Evolutionary conservation across 2,797 vertebrate genomes (phyloP), one percentile per base, ranked within the genome.

Genomic region (Sebastes trivittatus): DNA sequence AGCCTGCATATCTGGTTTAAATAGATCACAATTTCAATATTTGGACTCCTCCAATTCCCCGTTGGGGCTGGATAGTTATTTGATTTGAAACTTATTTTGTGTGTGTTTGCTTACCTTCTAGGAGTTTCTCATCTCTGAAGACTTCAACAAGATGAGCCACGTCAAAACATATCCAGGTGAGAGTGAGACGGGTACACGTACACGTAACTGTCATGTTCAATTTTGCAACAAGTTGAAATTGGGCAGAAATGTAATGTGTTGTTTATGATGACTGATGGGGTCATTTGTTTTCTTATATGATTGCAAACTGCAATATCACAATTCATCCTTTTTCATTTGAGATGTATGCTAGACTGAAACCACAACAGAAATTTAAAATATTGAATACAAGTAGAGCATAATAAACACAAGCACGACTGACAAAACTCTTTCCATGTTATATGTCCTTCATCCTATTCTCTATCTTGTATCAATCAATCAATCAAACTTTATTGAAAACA

Each of bases 141-240:
- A 99, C 93, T 99, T 99, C 75, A 99, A 99, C 95, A 99, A 99
- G 95, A 99, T 99, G 97, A 98, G 95, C 93, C 98, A 98, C 66
- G 96, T 99, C 80, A 99, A 97, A 95, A 99, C 97, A 2, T 99
- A 99, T 70, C 97, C 98, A 97, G 98, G 98, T 99, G 95, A 93
- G 84, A n/a, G 18, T n/a, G 18, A n/a, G 20, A 63, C 9, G 14
- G 59, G 4, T 1, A 58, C 11, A 42, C 20, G 7, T 29, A 18
- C 29, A 36, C 13, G 18, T 9, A 36, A 4, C 52, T 52, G 20
- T 56, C 6, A 8, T 1, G 7, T 63, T 2, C 0, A 49, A 3
- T 77, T 18, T 11, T 14, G 10, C 9, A 16, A 13, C 23, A 25
- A n/a, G 25, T 2, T 56, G 13, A 58, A 2, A 23, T 3, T 1